A percentile compares a stretch with the other conserved stretches of the same genome.
Conservation (phyloP, 2,113 vertebrate genomes). For the Forbesichthys agassizii region DNA sequence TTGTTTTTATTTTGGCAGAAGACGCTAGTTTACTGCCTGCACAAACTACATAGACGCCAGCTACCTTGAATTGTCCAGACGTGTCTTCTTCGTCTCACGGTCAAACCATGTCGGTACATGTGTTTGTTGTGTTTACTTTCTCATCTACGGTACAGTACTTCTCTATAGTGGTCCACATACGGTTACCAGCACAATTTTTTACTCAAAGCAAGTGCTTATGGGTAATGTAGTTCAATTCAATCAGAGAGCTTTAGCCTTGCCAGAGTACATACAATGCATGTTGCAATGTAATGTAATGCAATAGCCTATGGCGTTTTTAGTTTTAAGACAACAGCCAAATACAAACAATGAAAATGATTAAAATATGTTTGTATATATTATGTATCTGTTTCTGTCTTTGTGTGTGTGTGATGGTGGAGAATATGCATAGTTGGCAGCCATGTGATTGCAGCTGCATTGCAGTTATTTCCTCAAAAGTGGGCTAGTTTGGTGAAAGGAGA, state of each 20-base stretch:
- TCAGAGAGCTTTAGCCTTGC: no score
- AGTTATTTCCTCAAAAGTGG: conserved; percentile 37
- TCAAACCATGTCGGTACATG: neutral
- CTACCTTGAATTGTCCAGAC: conserved; percentile 21
- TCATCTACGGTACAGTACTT: no score
- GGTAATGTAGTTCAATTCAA: neutral
- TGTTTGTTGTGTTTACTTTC: neutral
- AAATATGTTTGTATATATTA: no score
- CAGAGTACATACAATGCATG: no score
- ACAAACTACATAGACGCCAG: neutral
- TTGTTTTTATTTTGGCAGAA: neutral
- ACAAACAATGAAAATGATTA: no score
- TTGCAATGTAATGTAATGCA: no score
- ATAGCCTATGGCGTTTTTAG: no score
- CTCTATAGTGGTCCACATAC: neutral
- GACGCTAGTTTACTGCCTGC: neutral
- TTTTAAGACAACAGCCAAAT: no score
- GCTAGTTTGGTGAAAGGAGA: conserved; percentile 5
- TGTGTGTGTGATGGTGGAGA: no score
- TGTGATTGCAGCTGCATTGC: conserved; percentile 57
- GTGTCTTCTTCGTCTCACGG: neutral
- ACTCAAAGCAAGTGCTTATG: neutral
- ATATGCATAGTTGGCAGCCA: conserved; percentile 37
- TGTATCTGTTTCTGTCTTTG: no score
- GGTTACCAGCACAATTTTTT: neutral